These are phyloP conservation scores for Mesoligia furuncula DNA, from an alignment of 2,888 invertebrate species.

Conservation along the genomic window DNA sequence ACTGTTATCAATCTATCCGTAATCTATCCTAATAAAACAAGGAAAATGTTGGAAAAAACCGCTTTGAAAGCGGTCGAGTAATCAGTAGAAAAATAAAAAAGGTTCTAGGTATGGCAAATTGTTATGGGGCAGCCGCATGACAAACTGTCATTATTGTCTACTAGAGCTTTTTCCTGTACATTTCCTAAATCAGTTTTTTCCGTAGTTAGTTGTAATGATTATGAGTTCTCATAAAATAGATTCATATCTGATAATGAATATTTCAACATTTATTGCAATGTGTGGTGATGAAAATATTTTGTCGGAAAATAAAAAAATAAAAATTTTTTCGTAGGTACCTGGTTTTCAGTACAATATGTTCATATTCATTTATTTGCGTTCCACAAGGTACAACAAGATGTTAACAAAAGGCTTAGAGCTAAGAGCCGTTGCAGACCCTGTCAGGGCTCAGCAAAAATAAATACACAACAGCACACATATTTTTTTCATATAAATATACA, in stretches of 20 bases:
- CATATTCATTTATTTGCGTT: no score
- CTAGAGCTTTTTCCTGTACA: constrained; percentile 30
- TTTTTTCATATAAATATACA: no score
- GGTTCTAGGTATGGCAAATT: neutral
- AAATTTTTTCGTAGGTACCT: neutral
- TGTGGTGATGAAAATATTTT: neutral
- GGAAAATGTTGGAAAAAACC: constrained; percentile 7
- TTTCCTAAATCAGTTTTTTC: constrained; percentile 32
- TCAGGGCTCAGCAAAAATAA: no score
- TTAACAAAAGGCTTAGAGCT: no score
- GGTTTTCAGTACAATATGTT: neutral
- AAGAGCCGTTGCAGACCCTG: no score
- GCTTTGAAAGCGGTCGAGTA: constrained; percentile 12
- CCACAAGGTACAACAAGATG: no score
- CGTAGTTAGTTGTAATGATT: constrained; percentile 24
- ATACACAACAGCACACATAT: no score
- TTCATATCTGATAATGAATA: constrained; percentile 28
- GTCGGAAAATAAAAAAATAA: neutral
- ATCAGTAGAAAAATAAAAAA: constrained; percentile 32
- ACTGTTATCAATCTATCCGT: constrained; percentile 7
- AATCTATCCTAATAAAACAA: neutral
- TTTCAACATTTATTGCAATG: constrained; percentile 22
- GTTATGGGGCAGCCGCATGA: constrained; percentile 51
- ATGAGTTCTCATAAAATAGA: constrained; percentile 19
- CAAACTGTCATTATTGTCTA: constrained; percentile 50